These are phyloP conservation scores for Panopea generosa DNA, from an alignment of 2,888 invertebrate genomes.

Conservation along the genomic window DNA sequence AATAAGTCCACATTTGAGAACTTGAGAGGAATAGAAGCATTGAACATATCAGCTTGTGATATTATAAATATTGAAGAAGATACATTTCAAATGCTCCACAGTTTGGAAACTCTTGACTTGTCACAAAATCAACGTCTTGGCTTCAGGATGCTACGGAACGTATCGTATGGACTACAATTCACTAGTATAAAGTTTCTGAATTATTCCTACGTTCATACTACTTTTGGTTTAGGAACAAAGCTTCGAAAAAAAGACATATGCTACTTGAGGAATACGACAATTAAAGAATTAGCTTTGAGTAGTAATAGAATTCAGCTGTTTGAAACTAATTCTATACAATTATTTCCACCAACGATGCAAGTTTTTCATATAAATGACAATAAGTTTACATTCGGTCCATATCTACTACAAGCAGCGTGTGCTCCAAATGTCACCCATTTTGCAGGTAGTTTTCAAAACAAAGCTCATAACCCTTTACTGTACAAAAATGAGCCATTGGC, in stretches of 20 bases:
- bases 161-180: conserved; percentile 47
- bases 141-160: conserved; percentile 25
- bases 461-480: not conserved
- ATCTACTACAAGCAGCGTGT: conserved; percentile 33
- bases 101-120: conserved; percentile 29
- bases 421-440: not conserved
- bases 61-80: not conserved
- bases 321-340: conserved; percentile 20
- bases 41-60: not conserved
- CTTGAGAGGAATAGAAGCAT: not conserved
- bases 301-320: conserved; percentile 30
- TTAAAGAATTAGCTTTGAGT: conserved; percentile 28
- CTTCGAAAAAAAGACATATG: conserved; percentile 37
- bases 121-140: conserved; percentile 41
- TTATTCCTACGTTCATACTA: conserved; percentile 28
- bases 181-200: conserved; percentile 36
- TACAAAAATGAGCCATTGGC: conserved; percentile 21
- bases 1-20: not conserved
- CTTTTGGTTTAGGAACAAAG: conserved; percentile 36
- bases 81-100: not conserved
- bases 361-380: conserved; percentile 36
- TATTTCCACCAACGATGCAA: conserved; percentile 27
- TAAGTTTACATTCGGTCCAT: conserved; percentile 43
- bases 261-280: conserved; percentile 39
- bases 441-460: conserved; percentile 11